A percentile compares a stretch with the other conserved stretches of the same genome.
phyloP scores from a whole-genome alignment of 2,113 vertebrate genomes.

The Eulemur rufifrons region DNA sequence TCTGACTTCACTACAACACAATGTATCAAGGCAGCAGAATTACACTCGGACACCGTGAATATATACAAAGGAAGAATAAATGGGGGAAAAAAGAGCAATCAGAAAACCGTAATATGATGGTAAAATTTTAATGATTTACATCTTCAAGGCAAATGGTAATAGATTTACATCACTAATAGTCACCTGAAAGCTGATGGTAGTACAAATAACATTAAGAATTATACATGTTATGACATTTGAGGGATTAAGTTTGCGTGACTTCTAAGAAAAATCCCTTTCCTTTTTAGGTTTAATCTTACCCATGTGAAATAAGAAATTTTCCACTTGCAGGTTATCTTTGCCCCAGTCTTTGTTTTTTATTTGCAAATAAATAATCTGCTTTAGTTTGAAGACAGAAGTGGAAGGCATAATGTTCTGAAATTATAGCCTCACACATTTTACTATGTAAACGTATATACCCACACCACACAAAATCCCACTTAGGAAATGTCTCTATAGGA shows the following conservation, averaged over 20 bases:
- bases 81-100: neutral
- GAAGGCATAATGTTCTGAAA: neutral
- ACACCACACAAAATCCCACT: neutral
- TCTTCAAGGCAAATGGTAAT: neutral
- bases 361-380: neutral
- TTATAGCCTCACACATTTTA: neutral
- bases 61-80: too few species aligned
- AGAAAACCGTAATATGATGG: neutral
- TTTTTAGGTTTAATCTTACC: neutral
- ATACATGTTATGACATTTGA: neutral
- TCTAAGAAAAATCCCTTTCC: neutral
- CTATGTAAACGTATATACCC: neutral
- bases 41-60: too few species aligned
- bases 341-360: neutral
- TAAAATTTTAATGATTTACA: neutral
- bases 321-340: neutral
- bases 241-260: neutral
- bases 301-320: neutral
- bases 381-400: neutral
- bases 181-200: neutral
- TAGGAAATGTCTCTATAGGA: neutral
- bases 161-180: neutral
- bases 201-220: neutral
- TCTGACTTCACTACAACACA: too few species aligned
- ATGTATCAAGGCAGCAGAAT: too few species aligned